Evolutionary conservation across 2,113 vertebrate species (phyloP).

Genomic region (Nothocercus nigrocapillus): DNA sequence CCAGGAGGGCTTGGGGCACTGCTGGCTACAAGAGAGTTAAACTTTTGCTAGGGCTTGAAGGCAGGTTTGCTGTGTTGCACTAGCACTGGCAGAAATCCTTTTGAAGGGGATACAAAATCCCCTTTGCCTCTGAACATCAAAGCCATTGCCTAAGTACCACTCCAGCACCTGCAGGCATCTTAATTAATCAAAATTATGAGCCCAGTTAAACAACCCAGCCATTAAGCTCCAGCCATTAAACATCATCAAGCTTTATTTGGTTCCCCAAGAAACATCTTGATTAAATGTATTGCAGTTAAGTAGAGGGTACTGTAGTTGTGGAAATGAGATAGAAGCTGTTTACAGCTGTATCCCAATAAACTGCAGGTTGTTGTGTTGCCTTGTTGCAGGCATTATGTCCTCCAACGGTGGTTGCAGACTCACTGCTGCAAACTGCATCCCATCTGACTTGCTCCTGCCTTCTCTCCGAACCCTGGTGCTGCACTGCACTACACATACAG

Average conservation of each 20-base stretch:
- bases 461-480: not conserved
- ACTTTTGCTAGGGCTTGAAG: not conserved
- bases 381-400: not conserved
- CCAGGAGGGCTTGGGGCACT: not conserved
- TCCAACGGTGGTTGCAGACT: not conserved
- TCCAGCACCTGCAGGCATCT: constrained; percentile 61
- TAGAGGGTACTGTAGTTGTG: not conserved
- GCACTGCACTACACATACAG: not conserved
- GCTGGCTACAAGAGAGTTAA: not conserved
- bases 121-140: constrained; percentile 35
- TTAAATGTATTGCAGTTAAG: constrained; percentile 50
- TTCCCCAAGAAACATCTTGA: constrained; percentile 62
- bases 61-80: constrained; percentile 23
- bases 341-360: not conserved
- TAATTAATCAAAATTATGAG: constrained; percentile 67
- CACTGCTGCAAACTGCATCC: not conserved
- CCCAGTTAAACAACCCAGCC: constrained; percentile 57
- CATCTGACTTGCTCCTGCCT: not conserved
- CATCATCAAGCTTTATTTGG: constrained; percentile 65
- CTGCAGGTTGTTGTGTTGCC: not conserved
- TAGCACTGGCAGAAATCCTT: not conserved
- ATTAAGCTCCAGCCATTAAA: constrained; percentile 49
- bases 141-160: constrained; percentile 10
- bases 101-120: not conserved
- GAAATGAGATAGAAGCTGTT: constrained; percentile 1